Base-by-base conservation (phyloP, 37 sponge, comb jelly and placozoan genomes). In the Beroe ovata region DNA sequence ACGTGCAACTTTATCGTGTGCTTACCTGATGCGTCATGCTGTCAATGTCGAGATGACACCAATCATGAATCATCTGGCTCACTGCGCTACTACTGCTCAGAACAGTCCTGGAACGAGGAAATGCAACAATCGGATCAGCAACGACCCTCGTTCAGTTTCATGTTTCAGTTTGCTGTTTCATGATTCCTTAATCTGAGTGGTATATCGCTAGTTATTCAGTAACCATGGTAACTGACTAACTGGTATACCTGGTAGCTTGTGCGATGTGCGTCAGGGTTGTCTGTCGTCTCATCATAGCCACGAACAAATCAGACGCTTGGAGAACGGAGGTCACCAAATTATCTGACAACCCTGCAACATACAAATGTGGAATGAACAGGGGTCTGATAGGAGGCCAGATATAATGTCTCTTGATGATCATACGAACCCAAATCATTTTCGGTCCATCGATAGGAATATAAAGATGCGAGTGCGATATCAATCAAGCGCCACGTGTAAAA, bases 1-100 rank as follows among this genome's bases (percentile, higher is more conserved):
- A n/a, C n/a, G n/a, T n/a, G n/a, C n/a, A n/a, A n/a, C n/a, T n/a
- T n/a, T n/a, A n/a, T n/a, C n/a, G n/a, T n/a, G n/a, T n/a, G n/a
- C n/a, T n/a, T 41, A 77, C 84, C 84, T 77, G 84, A n/a, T 77
- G 84, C 20, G 84, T 77, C 84, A 77, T 77, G 38, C 84, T 77
- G 28, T 77, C 84, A 36, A 77, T 77, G 41, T 77, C 84, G 8
- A 77, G 54, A 40, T 77, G 84, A 23, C 84, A 77, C 84, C 84
- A 77, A 19, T 77, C 84, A 42, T 77, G 84, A 22, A 77, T 77
- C 84, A 77, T 77, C 47, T 77, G 84, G 25, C 84, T 77, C 23
- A 77, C 84, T 37, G 84, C 84, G n/a, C 84, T 77, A n/a, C 54
- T 77, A 19, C 84, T 77, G 41, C 84, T 77, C 54, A 77, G 28